These are phyloP conservation scores for Trichoplusia ni DNA, from an alignment of 1,140 invertebrate species.

Conservation along the genomic window DNA sequence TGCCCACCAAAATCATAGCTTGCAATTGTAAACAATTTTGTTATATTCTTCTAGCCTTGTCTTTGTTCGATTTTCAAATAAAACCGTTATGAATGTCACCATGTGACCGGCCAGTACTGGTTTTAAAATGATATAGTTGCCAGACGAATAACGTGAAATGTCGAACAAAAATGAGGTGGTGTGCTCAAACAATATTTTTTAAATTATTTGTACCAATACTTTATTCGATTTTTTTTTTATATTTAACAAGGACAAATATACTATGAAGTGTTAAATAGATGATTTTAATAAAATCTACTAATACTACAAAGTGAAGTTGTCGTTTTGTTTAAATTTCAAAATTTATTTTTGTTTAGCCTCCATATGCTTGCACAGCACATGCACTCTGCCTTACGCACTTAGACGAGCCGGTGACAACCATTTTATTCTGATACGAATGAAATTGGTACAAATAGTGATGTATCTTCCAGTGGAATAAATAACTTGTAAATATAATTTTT, in stretches of 20 bases:
- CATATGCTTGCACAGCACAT: too few relatives aligned
- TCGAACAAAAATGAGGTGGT: constrained; percentile 12
- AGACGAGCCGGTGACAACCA: background rate
- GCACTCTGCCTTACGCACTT: background rate
- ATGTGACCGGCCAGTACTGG: background rate
- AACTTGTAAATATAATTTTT: constrained; percentile 39
- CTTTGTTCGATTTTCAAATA: constrained; percentile 3
- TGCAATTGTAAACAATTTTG: constrained; percentile 13
- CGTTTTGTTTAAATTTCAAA: background rate
- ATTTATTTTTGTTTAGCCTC: too few relatives aligned
- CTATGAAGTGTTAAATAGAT: background rate
- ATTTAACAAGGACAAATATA: constrained; percentile 11
- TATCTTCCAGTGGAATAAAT: constrained; percentile 16
- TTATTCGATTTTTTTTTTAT: constrained; percentile 8
- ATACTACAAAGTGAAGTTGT: background rate
- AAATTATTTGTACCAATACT: constrained; percentile 29
- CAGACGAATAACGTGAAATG: background rate
- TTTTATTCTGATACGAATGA: background rate
- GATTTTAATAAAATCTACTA: constrained; percentile 6
- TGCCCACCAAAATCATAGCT: constrained; percentile 32
- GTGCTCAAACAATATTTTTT: constrained; percentile 13
- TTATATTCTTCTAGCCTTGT: background rate
- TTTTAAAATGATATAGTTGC: too few relatives aligned
- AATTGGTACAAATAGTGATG: constrained; percentile 27
- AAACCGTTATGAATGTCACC: background rate